These are phyloP conservation scores for Petrocephalus zakoni DNA, from an alignment of 2,113 vertebrate genomes.

Conservation along the genomic window DNA sequence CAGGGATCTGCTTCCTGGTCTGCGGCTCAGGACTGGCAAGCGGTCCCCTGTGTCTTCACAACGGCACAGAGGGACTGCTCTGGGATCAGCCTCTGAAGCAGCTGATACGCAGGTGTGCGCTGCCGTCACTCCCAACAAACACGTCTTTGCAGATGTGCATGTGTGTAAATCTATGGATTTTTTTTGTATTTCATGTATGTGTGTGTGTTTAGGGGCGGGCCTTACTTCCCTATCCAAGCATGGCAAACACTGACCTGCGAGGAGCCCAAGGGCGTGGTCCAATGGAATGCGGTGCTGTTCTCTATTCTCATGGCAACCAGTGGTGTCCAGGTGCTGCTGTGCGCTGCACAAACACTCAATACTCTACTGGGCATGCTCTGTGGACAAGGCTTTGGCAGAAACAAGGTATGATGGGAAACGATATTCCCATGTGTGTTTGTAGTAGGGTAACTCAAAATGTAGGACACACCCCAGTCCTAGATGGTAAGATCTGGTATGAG, in stretches of 20 bases:
- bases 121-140: background rate
- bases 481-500: background rate
- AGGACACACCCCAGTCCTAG: background rate
- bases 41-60: constrained; percentile 60
- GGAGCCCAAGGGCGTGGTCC: constrained; percentile 49
- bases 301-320: constrained; percentile 47
- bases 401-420: constrained; percentile 43
- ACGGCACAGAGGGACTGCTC: constrained; percentile 33
- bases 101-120: constrained; percentile 33
- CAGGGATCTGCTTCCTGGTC: constrained; percentile 45
- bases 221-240: constrained; percentile 50
- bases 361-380: constrained; percentile 48
- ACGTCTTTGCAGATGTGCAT: constrained; percentile 2
- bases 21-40: constrained; percentile 41
- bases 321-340: constrained; percentile 50
- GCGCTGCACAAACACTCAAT: constrained; percentile 50
- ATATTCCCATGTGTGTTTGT: background rate
- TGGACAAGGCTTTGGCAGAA: constrained; percentile 43
- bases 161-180: background rate
- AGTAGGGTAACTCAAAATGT: background rate
- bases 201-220: constrained; percentile 30
- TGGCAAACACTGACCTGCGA: constrained; percentile 52
- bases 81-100: constrained; percentile 55
- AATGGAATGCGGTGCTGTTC: constrained; percentile 63
- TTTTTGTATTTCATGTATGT: background rate